phyloP scores from a whole-genome alignment of 2,888 invertebrate species.

The Schizaphis graminum region DNA sequence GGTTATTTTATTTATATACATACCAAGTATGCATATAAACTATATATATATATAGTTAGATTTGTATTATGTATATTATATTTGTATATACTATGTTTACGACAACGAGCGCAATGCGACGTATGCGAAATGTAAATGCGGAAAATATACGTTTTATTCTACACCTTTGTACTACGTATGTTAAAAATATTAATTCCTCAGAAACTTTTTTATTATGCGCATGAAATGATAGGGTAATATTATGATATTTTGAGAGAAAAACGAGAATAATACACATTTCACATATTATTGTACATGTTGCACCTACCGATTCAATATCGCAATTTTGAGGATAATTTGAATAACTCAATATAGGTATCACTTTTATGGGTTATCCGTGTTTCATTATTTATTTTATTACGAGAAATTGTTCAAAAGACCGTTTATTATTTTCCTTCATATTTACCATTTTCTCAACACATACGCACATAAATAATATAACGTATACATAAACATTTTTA shows the following conservation, averaged over 20 bases:
- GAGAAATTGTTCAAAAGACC: constrained; percentile 8
- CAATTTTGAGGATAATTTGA: background rate
- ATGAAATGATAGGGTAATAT: background rate
- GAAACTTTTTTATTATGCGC: background rate
- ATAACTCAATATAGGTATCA: background rate
- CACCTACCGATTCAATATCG: background rate
- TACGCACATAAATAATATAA: background rate
- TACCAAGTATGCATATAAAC: background rate
- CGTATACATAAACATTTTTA: background rate
- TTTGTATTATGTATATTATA: background rate
- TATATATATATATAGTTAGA: background rate
- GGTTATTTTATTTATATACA: background rate
- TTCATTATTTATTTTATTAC: constrained; percentile 22
- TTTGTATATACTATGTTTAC: background rate
- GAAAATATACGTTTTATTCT: background rate
- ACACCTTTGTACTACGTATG: background rate
- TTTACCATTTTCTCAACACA: background rate
- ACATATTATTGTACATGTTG: background rate
- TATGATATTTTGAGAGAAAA: background rate
- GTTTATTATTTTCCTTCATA: background rate
- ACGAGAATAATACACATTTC: background rate
- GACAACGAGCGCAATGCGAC: background rate
- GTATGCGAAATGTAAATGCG: background rate
- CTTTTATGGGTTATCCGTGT: background rate
- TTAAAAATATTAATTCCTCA: background rate